phyloP scores from a whole-genome alignment of 2,888 invertebrate species.

The Minunthozetes semirufus region DNA sequence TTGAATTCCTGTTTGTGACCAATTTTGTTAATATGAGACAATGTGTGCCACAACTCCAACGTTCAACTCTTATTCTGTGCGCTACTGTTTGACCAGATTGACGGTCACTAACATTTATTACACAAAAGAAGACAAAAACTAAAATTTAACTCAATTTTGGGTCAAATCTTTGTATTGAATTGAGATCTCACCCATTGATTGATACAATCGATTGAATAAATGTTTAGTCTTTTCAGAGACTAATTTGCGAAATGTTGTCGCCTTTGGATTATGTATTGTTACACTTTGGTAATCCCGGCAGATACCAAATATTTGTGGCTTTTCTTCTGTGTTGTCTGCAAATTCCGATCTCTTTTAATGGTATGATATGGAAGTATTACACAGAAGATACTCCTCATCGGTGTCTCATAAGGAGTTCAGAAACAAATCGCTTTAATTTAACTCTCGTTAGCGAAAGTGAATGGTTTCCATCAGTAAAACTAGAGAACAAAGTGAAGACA shows the following conservation, averaged over 20 bases:
- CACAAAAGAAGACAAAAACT: background rate
- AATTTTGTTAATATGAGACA: conserved; percentile 8
- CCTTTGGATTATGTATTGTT: conserved; percentile 41
- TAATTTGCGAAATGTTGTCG: conserved; percentile 32
- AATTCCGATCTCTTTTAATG: conserved; percentile 41
- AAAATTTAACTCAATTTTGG: no score
- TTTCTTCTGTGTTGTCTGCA: conserved; percentile 43
- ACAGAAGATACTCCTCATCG: conserved; percentile 41
- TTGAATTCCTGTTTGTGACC: conserved; percentile 4
- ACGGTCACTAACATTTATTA: background rate
- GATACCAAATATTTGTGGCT: conserved; percentile 41
- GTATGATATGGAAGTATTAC: conserved; percentile 40
- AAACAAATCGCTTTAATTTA: background rate
- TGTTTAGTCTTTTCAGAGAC: no score
- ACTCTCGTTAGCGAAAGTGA: conserved; percentile 35
- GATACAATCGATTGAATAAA: no score
- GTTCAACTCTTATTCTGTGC: background rate
- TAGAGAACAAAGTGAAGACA: conserved; percentile 29
- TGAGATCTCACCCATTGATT: no score
- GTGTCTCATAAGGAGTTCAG: conserved; percentile 33
- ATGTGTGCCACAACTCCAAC: conserved; percentile 14
- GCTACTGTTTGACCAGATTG: conserved; percentile 10
- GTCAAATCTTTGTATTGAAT: no score
- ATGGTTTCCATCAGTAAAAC: conserved; percentile 35
- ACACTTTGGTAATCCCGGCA: conserved; percentile 40